Base-by-base conservation (phyloP, 2,113 vertebrate species). In the Phasianus colchicus region DNA sequence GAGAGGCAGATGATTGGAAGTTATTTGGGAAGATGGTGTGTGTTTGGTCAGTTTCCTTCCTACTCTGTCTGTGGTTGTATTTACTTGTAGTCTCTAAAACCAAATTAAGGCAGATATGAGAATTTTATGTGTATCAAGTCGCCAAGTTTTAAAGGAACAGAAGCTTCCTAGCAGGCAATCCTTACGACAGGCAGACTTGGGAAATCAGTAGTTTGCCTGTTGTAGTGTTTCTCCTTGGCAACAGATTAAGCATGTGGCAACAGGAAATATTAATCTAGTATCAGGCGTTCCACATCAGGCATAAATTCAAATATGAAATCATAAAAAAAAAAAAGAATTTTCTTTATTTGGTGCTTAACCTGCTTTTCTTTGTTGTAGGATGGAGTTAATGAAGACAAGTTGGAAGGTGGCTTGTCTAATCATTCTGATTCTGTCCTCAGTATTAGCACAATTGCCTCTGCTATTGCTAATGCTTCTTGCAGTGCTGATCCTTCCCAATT, bases 401-500 rank as follows among this genome's bases (percentile, higher is more conserved):
- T 17, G 66, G 84, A 89, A 64, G 85, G 63, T 0, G 18, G 79
- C 22, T 43, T 58, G 10, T 29, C 66, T 80, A 80, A 93, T 21
- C 32, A 24, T 25, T 89, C 92, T 75, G 92, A 98, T 43, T 97
- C 98, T 70, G 84, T 98, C 34, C 97, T 99, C n/a, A 99, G 98
- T 73, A 98, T 99, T 88, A 99, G 99, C 90, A 99, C 98, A 10
- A 99, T 99, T 79, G 98, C 99, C 58, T 98, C 98, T 45, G 99
- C 99, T 52, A 99, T 99, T 65, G 98, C 98, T 7, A 98, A 99
- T 83, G 99, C 98, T 10, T 99, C 99, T 13, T 91, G 98, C 78
- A 99, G 98, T 83, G 98, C 98, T 9, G 98, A 99, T 47, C 98
- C 99, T n/a, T 97, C 98, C 22, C 98, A 99, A 87, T 97, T 99